Conservation (phyloP, 2,888 invertebrate genomes). For the Syrphus vitripennis region DNA sequence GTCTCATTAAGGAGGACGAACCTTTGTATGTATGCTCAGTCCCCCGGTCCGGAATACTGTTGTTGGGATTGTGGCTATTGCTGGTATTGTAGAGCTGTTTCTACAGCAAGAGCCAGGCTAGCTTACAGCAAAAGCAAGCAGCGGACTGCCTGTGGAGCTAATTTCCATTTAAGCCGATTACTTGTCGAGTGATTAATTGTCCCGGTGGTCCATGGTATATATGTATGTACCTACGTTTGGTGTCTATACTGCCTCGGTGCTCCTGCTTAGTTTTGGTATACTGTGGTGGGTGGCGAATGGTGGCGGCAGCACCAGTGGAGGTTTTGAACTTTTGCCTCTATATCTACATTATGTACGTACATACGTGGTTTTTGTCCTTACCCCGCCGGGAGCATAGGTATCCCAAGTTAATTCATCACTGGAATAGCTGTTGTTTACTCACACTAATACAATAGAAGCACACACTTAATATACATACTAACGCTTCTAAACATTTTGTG, state of each 20-base stretch:
- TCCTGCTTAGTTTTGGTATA: constrained; percentile 10
- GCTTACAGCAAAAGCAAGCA: constrained; percentile 55
- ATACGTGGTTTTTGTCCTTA: constrained; percentile 49
- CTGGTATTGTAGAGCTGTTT: constrained; percentile 13
- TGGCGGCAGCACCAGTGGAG: background rate
- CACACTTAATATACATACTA: background rate
- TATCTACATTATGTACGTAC: no score
- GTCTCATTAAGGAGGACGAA: constrained; percentile 54
- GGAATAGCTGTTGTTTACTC: constrained; percentile 46
- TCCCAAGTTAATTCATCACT: constrained; percentile 54
- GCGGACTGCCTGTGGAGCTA: constrained; percentile 71
- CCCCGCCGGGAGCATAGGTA: background rate
- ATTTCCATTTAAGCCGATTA: constrained; percentile 74
- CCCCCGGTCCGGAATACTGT: background rate
- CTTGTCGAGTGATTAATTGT: constrained; percentile 73
- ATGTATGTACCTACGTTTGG: background rate
- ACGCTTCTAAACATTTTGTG: no score
- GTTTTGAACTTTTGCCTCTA: constrained; percentile 17
- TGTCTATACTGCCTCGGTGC: constrained; percentile 31
- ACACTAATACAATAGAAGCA: background rate
- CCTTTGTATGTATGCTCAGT: background rate
- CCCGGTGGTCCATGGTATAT: constrained; percentile 61
- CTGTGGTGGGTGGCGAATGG: constrained; percentile 1
- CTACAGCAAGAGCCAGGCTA: constrained; percentile 30
- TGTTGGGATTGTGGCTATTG: constrained; percentile 5